These are phyloP conservation scores for Drosophila lacteicornis DNA, from an alignment of 1,140 invertebrate genomes.

Conservation along the genomic window DNA sequence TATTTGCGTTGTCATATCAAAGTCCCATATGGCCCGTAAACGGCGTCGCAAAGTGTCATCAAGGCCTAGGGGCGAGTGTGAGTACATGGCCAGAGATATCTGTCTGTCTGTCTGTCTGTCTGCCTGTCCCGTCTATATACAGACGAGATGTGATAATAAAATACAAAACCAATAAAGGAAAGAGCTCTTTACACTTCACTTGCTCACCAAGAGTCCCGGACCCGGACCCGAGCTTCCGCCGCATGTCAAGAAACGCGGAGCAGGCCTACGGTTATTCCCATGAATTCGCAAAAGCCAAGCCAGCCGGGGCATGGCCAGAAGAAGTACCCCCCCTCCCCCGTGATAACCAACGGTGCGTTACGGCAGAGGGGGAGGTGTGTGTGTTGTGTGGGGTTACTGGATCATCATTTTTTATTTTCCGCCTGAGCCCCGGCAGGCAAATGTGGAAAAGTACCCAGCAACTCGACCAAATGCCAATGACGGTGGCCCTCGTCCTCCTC, in stretches of 20 bases:
- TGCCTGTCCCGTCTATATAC: conserved; percentile 26
- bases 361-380: not conserved
- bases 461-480: conserved; percentile 54
- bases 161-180: conserved; percentile 85
- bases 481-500: conserved; percentile 16
- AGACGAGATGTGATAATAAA: conserved; percentile 84
- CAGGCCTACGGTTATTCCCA: conserved; percentile 77
- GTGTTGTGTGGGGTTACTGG: conserved; percentile 43
- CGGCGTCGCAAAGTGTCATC: conserved; percentile 73
- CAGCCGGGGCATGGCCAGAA: conserved; percentile 26
- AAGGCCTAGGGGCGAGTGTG: conserved; percentile 56
- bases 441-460: conserved; percentile 62
- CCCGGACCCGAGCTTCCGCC: conserved; percentile 60
- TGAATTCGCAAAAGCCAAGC: conserved; percentile 44
- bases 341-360: conserved; percentile 60
- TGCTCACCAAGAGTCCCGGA: conserved; percentile 71
- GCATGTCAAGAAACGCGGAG: conserved; percentile 46
- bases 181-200: conserved; percentile 85
- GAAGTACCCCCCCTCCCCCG: not conserved
- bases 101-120: not conserved
- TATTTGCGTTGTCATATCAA: conserved; percentile 84
- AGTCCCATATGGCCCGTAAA: conserved; percentile 84
- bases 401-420: conserved; percentile 84
- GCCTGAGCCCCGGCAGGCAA: conserved; percentile 66
- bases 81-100: not conserved